These are phyloP conservation scores for Rhynchotus rufescens DNA, from an alignment of 2,797 vertebrate genomes.

Conservation along the genomic window DNA sequence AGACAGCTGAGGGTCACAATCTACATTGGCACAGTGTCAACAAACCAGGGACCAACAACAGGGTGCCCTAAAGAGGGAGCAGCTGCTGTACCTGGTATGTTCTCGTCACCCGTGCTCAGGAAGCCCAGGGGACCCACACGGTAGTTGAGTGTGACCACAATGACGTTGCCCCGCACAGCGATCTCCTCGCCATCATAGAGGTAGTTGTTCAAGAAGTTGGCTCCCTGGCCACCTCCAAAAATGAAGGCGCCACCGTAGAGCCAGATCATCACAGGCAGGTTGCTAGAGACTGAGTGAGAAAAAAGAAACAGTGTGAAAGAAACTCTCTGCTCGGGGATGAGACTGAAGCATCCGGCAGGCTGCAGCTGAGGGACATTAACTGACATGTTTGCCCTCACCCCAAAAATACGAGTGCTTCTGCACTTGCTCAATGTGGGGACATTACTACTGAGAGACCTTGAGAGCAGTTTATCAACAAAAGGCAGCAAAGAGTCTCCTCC, in stretches of 20 bases:
- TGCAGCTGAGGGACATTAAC: not conserved
- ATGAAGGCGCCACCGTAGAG: constrained; percentile 91
- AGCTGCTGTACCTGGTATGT: constrained; percentile 83
- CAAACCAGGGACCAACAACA: rapidly evolving
- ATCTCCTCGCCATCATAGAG: constrained; percentile 91
- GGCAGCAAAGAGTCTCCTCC: not conserved
- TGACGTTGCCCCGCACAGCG: constrained; percentile 89
- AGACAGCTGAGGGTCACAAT: not conserved
- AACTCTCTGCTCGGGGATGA: not conserved
- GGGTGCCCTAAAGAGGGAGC: not conserved
- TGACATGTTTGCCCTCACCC: not conserved
- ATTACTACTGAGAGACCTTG: not conserved
- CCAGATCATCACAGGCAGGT: constrained; percentile 92
- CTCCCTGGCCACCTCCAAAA: constrained; percentile 83
- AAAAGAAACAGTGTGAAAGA: not conserved
- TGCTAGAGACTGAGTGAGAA: constrained; percentile 83
- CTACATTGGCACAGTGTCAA: not conserved
- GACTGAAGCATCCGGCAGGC: not conserved
- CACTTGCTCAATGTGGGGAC: not conserved
- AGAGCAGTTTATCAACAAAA: not conserved
- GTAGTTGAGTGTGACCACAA: constrained; percentile 93
- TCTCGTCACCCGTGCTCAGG: constrained; percentile 90
- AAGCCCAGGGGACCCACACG: constrained; percentile 92
- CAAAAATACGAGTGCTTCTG: not conserved
- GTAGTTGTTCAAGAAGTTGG: constrained; percentile 88